phyloP scores from a whole-genome alignment of 2,888 invertebrate genomes.

The Chironomus riparius region DNA sequence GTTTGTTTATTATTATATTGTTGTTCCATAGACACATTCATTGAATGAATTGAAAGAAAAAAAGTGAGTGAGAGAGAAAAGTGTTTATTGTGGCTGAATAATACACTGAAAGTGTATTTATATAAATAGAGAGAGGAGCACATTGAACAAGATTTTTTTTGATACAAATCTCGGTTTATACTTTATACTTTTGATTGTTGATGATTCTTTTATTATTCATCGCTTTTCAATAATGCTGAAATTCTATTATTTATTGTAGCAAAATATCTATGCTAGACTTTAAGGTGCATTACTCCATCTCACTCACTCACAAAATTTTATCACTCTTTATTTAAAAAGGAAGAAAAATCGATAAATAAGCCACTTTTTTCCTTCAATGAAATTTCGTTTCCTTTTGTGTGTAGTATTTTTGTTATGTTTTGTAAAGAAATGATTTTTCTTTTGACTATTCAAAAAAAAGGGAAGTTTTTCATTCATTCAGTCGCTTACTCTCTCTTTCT shows the following conservation, averaged over 20 bases:
- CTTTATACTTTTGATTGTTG: constrained; percentile 10
- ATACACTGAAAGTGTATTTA: background rate
- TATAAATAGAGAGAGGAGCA: background rate
- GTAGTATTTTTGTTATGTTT: background rate
- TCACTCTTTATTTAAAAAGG: background rate
- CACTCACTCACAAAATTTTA: background rate
- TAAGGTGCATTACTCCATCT: constrained; percentile 7
- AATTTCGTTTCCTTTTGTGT: constrained; percentile 3
- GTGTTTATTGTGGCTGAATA: background rate
- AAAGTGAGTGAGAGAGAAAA: background rate
- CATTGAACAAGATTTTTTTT: background rate
- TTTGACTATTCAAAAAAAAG: constrained; percentile 8
- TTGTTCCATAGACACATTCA: constrained; percentile 7
- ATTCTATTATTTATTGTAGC: constrained; percentile 6
- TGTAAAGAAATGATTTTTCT: constrained; percentile 1
- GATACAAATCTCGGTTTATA: constrained; percentile 19
- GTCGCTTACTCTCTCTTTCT: background rate
- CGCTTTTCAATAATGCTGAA: constrained; percentile 19
- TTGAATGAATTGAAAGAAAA: background rate
- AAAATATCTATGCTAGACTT: background rate
- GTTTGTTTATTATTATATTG: constrained; percentile 20
- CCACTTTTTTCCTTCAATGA: constrained; percentile 3
- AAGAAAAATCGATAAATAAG: constrained; percentile 17
- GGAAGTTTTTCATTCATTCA: constrained; percentile 1
- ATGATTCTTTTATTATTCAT: constrained; percentile 23